phyloP scores from a whole-genome alignment of 2,113 vertebrate genomes.

The Caranx melampygus region DNA sequence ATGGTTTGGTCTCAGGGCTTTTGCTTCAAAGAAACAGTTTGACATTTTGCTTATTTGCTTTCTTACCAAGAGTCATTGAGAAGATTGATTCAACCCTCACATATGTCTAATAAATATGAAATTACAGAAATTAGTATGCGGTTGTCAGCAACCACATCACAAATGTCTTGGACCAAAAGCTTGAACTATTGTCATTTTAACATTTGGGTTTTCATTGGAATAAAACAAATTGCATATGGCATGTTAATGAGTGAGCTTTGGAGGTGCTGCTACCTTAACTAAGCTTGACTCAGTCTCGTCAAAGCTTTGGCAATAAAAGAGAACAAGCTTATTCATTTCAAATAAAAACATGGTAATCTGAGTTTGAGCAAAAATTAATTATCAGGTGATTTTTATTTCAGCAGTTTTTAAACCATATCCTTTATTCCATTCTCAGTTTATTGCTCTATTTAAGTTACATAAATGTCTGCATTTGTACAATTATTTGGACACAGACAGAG shows the following conservation, averaged over 20 bases:
- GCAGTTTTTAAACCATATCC: no score
- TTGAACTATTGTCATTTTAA: neutral
- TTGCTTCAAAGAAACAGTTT: neutral
- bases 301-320: no score
- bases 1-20: neutral
- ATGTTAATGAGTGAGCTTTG: neutral
- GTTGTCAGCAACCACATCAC: neutral
- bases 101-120: neutral
- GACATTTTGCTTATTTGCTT: slow-evolving; percentile 7
- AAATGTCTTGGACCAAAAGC: neutral
- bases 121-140: neutral
- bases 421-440: neutral
- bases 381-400: neutral
- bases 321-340: neutral
- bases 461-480: neutral
- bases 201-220: neutral
- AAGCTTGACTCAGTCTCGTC: neutral
- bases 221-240: neutral
- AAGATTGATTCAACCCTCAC: neutral
- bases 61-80: neutral
- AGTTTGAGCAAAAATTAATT: neutral
- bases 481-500: neutral
- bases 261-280: neutral
- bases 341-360: neutral
- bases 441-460: neutral